Evolutionary conservation across 1,140 invertebrate genomes (phyloP).

Genomic region (Phenacoccus solenopsis): DNA sequence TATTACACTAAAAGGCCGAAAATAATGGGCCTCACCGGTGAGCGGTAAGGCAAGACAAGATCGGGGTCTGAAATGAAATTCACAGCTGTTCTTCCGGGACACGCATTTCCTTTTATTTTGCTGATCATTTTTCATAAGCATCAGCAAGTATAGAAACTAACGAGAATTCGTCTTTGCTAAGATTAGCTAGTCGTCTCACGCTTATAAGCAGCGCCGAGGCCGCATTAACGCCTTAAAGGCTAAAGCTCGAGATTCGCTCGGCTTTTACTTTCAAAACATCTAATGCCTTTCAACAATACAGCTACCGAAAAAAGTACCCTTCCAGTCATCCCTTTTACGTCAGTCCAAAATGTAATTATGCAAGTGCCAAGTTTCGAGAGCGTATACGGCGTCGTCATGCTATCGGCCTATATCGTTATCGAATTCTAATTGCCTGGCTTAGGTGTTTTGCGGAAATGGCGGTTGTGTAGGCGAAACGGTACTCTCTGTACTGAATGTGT

Average conservation of each 20-base stretch:
- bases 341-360: neutral
- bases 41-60: neutral
- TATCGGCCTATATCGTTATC: no score
- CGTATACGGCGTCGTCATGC: no score
- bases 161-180: slow-evolving; percentile 12
- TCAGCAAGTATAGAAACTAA: slow-evolving; percentile 12
- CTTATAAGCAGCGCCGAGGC: neutral
- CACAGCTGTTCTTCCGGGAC: slow-evolving; percentile 16
- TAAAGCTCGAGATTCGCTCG: slow-evolving; percentile 6
- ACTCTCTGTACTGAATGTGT: no score
- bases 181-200: slow-evolving; percentile 14
- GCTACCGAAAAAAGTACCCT: neutral
- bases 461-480: no score
- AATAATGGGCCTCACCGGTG: neutral
- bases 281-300: slow-evolving; percentile 7
- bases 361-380: neutral
- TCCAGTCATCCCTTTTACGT: neutral
- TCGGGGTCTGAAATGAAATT: slow-evolving; percentile 8
- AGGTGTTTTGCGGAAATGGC: no score
- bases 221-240: slow-evolving; percentile 14
- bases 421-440: no score
- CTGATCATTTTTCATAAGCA: slow-evolving; percentile 12
- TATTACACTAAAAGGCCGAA: slow-evolving; percentile 15
- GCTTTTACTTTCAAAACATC: slow-evolving; percentile 9
- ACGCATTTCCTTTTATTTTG: slow-evolving; percentile 18